Evolutionary conservation across 2,888 invertebrate species (phyloP).

Genomic region (Apotomis capreana): DNA sequence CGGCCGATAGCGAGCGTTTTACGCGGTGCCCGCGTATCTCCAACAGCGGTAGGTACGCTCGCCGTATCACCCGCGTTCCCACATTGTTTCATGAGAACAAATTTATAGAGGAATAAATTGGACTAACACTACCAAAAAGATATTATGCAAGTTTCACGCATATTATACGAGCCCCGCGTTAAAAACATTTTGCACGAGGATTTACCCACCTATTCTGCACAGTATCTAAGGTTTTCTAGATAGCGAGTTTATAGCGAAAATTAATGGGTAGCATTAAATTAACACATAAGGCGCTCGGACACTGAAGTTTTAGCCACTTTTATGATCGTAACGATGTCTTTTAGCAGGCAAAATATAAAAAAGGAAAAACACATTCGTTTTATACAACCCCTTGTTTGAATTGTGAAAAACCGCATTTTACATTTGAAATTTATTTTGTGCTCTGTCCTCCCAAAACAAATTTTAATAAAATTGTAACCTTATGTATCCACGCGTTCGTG

Average conservation of each 20-base stretch:
- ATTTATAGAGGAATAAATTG: constrained; percentile 65
- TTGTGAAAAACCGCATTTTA: not conserved
- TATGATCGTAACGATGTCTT: not conserved
- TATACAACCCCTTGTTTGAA: not conserved
- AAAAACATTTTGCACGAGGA: constrained; percentile 48
- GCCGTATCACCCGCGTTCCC: constrained; percentile 45
- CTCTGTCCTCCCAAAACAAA: constrained; percentile 3
- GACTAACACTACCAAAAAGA: constrained; percentile 55
- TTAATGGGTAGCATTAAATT: not conserved
- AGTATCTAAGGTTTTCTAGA: not conserved
- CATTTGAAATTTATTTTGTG: not conserved
- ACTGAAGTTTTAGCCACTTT: not conserved
- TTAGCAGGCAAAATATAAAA: no score
- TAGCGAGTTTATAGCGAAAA: not conserved
- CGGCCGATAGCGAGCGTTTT: constrained; percentile 58
- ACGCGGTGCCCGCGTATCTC: constrained; percentile 51
- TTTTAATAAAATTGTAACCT: constrained; percentile 19
- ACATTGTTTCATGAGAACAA: constrained; percentile 61
- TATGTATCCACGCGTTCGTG: constrained; percentile 25
- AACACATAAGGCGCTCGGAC: not conserved
- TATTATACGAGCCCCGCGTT: constrained; percentile 52
- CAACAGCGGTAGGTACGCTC: not conserved
- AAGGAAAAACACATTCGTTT: no score
- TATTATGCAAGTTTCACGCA: constrained; percentile 54
- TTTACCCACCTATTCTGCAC: not conserved